A percentile compares a stretch with the other conserved stretches of the same genome.
Conservation (phyloP, 2,888 invertebrate species). For the Carcina quercana region DNA sequence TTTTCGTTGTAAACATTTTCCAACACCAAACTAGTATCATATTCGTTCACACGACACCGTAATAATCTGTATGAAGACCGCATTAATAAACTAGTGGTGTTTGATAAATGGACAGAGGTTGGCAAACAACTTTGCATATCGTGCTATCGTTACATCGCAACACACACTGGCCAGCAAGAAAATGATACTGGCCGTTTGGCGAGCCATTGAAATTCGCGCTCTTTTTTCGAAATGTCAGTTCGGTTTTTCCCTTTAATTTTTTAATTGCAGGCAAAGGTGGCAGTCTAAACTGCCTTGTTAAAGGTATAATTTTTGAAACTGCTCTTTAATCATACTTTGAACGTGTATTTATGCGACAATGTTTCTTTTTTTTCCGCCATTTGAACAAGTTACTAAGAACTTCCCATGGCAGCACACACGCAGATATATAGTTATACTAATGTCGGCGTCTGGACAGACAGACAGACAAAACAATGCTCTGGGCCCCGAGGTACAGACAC, state of each 20-base stretch:
- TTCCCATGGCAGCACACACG: constrained; percentile 38
- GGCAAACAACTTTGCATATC: constrained; percentile 34
- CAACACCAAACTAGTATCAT: constrained; percentile 2
- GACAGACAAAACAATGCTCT: constrained; percentile 67
- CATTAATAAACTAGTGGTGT: constrained; percentile 17
- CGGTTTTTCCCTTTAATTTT: neutral
- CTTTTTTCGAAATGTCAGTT: neutral
- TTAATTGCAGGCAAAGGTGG: neutral
- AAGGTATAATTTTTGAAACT: neutral
- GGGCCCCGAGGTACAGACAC: constrained; percentile 59
- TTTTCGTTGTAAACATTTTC: neutral
- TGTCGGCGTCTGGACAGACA: constrained; percentile 58
- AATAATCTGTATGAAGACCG: constrained; percentile 10
- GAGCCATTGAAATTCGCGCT: neutral
- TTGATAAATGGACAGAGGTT: constrained; percentile 25
- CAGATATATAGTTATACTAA: constrained; percentile 27
- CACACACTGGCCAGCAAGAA: constrained; percentile 7
- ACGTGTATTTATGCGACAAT: too few species aligned
- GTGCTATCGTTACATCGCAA: constrained; percentile 7
- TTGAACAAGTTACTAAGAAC: constrained; percentile 28
- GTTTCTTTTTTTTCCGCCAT: constrained; percentile 1
- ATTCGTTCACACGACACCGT: constrained; percentile 11
- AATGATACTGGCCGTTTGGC: neutral
- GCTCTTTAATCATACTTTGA: too few species aligned
- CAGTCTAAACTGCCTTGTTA: neutral